These are phyloP conservation scores for Lysandra coridon DNA, from an alignment of 2,888 invertebrate genomes.

Conservation along the genomic window DNA sequence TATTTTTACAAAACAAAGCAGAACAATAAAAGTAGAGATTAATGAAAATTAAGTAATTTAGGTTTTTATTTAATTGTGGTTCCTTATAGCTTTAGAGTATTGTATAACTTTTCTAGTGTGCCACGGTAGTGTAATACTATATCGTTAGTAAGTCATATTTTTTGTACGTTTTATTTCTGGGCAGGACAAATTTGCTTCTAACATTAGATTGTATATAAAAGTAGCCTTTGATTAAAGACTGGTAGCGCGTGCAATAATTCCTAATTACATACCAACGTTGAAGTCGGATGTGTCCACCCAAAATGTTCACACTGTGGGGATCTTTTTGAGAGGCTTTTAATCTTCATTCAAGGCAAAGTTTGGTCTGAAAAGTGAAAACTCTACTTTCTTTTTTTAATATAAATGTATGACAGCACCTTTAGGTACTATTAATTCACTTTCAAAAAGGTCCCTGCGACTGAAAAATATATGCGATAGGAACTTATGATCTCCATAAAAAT, in stretches of 20 bases:
- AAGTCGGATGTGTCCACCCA: slow-evolving; percentile 18
- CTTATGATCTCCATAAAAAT: slow-evolving; percentile 64
- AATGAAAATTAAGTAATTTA: slow-evolving; percentile 24
- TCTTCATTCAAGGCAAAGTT: background rate
- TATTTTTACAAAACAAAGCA: slow-evolving; percentile 27
- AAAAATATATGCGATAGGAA: slow-evolving; percentile 74
- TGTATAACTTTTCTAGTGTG: slow-evolving; percentile 31
- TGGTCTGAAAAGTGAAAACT: background rate
- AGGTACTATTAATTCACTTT: background rate
- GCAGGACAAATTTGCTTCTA: slow-evolving; percentile 35
- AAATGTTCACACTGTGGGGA: slow-evolving; percentile 1
- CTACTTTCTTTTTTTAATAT: background rate
- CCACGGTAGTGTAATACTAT: slow-evolving; percentile 23
- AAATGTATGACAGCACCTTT: background rate
- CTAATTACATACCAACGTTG: slow-evolving; percentile 25
- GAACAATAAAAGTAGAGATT: slow-evolving; percentile 27
- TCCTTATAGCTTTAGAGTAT: slow-evolving; percentile 29
- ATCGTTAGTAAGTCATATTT: slow-evolving; percentile 11
- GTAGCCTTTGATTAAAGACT: slow-evolving; percentile 42
- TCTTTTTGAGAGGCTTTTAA: slow-evolving; percentile 15
- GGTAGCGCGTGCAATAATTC: slow-evolving; percentile 39
- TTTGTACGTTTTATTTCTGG: slow-evolving; percentile 28
- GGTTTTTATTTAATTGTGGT: slow-evolving; percentile 26
- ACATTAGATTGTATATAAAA: slow-evolving; percentile 36
- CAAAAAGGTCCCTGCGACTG: slow-evolving; percentile 14